Percentiles rank a stretch among this genome's conserved stretches.
These are phyloP conservation scores for Caiman crocodilus DNA, from an alignment of 2,797 vertebrate genomes.

Conservation along the genomic window DNA sequence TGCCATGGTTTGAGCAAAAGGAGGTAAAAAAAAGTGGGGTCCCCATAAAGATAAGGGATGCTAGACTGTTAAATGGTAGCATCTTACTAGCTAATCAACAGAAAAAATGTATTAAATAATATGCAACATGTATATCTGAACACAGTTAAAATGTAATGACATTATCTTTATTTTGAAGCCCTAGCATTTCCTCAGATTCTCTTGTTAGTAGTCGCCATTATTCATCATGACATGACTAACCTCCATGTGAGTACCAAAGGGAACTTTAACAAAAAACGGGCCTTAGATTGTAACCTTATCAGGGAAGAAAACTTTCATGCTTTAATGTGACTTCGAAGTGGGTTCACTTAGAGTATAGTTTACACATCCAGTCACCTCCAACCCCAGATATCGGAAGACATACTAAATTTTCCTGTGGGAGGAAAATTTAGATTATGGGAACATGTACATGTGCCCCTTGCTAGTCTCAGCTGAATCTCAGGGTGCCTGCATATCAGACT, in stretches of 20 bases:
- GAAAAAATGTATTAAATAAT: not conserved
- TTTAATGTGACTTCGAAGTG: not conserved
- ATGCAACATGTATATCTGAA: not conserved
- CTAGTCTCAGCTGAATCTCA: not conserved
- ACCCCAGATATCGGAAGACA: accelerated
- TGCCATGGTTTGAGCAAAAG: not conserved
- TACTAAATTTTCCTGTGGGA: not conserved
- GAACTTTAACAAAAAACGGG: not conserved
- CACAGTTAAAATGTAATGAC: not conserved
- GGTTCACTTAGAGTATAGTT: not conserved
- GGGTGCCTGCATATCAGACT: not conserved
- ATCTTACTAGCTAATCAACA: not conserved
- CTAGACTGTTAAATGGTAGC: not conserved
- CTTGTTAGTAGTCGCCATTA: not conserved
- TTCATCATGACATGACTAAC: not conserved
- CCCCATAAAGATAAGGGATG: not conserved
- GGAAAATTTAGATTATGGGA: not conserved
- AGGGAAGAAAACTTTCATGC: too few species aligned
- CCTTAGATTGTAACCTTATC: not conserved
- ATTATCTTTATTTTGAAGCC: not conserved
- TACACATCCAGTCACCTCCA: not conserved
- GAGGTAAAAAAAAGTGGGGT: not conserved
- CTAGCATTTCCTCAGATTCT: not conserved
- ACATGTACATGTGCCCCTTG: not conserved
- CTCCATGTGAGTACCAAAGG: not conserved